A percentile compares a stretch with the other conserved stretches of the same genome.
phyloP scores from a whole-genome alignment of 2,888 invertebrate species.

The Bedellia somnulentella region DNA sequence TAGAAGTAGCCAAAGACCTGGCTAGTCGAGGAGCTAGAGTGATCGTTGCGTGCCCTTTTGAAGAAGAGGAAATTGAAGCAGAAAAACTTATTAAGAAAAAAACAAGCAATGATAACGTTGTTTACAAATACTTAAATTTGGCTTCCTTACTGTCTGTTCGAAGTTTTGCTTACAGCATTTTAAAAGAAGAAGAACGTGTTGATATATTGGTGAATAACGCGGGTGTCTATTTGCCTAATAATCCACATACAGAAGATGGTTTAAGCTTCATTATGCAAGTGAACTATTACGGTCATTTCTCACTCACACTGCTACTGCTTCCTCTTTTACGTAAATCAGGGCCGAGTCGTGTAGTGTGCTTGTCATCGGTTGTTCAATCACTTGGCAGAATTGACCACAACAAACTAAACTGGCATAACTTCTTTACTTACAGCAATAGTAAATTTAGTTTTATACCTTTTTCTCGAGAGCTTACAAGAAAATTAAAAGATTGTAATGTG shows the following conservation, averaged over 20 bases:
- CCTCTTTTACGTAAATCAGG: slow-evolving; percentile 72
- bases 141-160: slow-evolving; percentile 75
- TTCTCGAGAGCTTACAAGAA: slow-evolving; percentile 71
- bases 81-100: slow-evolving; percentile 65
- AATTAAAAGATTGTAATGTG: slow-evolving; percentile 64
- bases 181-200: slow-evolving; percentile 68
- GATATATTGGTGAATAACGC: slow-evolving; percentile 90
- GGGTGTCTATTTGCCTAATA: slow-evolving; percentile 69
- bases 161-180: slow-evolving; percentile 76
- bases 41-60: slow-evolving; percentile 40
- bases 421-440: slow-evolving; percentile 56
- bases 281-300: slow-evolving; percentile 91
- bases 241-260: slow-evolving; percentile 71
- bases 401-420: slow-evolving; percentile 62
- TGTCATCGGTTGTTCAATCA: slow-evolving; percentile 75
- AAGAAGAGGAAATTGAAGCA: slow-evolving; percentile 30
- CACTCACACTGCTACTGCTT: slow-evolving; percentile 85
- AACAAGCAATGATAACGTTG: slow-evolving; percentile 68
- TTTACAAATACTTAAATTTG: slow-evolving; percentile 73
- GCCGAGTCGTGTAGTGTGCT: slow-evolving; percentile 75
- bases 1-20: slow-evolving; percentile 38
- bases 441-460: slow-evolving; percentile 76
- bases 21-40: slow-evolving; percentile 40
- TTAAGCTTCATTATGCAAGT: slow-evolving; percentile 88
- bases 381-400: slow-evolving; percentile 69